Conservation (phyloP, 2,888 invertebrate genomes). For the Odontocolon sp. region DNA sequence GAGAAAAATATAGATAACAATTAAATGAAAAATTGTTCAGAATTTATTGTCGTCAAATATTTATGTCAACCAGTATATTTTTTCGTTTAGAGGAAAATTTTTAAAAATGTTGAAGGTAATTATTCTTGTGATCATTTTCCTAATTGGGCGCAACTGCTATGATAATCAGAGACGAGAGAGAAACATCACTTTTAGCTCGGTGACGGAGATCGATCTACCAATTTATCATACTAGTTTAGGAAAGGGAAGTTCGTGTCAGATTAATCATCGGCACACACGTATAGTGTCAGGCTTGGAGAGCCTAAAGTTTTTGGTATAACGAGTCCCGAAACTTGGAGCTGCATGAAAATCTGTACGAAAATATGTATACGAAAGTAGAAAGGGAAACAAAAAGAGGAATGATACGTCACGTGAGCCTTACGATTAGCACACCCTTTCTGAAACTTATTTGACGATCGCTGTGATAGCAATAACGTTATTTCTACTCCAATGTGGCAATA, state of each 20-base stretch:
- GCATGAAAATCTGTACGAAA: not conserved
- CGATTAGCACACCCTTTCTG: slow-evolving; percentile 13
- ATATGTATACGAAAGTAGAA: not conserved
- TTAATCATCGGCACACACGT: slow-evolving; percentile 48
- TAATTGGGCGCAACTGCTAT: not conserved
- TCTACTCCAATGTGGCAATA: not conserved
- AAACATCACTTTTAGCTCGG: slow-evolving; percentile 1
- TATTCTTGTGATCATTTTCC: too few species aligned
- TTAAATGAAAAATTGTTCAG: too few species aligned
- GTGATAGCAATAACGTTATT: not conserved
- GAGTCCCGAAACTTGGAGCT: slow-evolving; percentile 6
- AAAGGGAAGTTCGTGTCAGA: slow-evolving; percentile 50
- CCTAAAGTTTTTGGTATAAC: not conserved
- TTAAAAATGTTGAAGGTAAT: not conserved
- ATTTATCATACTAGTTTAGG: slow-evolving; percentile 40
- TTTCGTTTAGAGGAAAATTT: too few species aligned
- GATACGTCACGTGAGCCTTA: slow-evolving; percentile 25
- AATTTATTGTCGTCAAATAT: too few species aligned
- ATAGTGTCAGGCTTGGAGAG: not conserved
- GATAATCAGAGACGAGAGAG: slow-evolving; percentile 25
- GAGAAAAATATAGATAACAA: too few species aligned
- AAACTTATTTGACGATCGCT: slow-evolving; percentile 1
- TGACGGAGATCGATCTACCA: slow-evolving; percentile 54
- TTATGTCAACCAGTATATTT: too few species aligned
- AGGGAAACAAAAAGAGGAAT: not conserved